These are phyloP conservation scores for Cecropterus lyciades DNA, from an alignment of 1,140 invertebrate genomes.

Conservation along the genomic window DNA sequence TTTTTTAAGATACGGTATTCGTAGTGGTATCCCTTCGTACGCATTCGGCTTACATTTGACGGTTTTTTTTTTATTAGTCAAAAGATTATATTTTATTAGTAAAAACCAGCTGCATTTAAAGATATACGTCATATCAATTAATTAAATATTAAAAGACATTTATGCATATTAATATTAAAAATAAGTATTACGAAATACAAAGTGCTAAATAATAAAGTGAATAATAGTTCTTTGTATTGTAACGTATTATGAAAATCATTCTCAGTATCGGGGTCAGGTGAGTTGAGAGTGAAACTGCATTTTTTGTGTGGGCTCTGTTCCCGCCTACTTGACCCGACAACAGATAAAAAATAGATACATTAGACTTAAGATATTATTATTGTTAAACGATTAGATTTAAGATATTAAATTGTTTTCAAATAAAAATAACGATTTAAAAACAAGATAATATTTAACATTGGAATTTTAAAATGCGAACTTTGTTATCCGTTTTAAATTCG, in stretches of 20 bases:
- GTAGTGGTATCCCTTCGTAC: no score
- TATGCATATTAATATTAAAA: neutral
- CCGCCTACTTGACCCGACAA: conserved; percentile 6
- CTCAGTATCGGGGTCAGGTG: conserved; percentile 40
- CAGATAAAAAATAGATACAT: conserved; percentile 2
- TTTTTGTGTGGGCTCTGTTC: conserved; percentile 39
- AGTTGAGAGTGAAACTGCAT: conserved; percentile 53
- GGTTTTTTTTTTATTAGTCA: no score
- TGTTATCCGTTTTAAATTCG: no score
- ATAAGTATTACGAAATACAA: conserved; percentile 4
- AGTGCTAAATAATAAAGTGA: neutral
- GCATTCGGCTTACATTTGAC: no score
- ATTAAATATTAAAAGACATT: neutral
- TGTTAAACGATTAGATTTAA: neutral
- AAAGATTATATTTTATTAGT: no score
- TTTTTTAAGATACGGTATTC: no score
- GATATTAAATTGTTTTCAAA: no score
- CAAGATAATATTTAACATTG: no score
- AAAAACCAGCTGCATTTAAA: no score
- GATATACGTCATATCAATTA: neutral
- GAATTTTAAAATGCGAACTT: no score
- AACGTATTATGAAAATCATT: conserved; percentile 26
- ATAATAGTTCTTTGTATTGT: conserved; percentile 7
- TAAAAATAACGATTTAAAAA: no score
- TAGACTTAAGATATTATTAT: neutral